Evolutionary conservation across 2,797 vertebrate species (phyloP).

Genomic region (Diplodus puntazzo): DNA sequence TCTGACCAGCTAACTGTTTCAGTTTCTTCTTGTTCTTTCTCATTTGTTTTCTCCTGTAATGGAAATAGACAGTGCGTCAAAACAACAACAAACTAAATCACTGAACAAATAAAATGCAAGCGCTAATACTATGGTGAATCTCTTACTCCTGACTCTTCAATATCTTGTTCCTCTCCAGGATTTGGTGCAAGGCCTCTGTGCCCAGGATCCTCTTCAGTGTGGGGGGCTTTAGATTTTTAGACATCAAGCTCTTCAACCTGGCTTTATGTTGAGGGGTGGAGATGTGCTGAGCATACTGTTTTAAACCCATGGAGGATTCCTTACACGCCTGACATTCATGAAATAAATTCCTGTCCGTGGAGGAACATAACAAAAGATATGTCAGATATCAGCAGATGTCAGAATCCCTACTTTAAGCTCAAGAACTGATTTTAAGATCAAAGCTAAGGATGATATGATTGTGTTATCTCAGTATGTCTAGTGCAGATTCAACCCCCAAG

Average conservation of each 20-base stretch:
- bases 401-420: background rate
- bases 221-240: conserved; percentile 11
- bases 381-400: background rate
- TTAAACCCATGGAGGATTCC: conserved; percentile 29
- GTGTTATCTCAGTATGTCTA: background rate
- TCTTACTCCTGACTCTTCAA: conserved; percentile 58
- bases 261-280: conserved; percentile 52
- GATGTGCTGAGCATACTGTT: conserved; percentile 70
- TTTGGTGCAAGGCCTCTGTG: accelerated
- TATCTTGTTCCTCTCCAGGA: conserved; percentile 60
- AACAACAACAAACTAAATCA: background rate
- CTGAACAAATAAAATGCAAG: background rate
- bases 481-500: too few relatives aligned
- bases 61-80: conserved; percentile 8
- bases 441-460: background rate
- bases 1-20: conserved; percentile 35
- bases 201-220: conserved; percentile 25
- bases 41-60: conserved; percentile 48
- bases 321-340: conserved; percentile 79
- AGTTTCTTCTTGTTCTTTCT: conserved; percentile 44
- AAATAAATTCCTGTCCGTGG: conserved; percentile 44
- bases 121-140: background rate
- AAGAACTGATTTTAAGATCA: background rate
- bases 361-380: conserved; percentile 19
- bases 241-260: conserved; percentile 44